Percentiles rank a stretch among this genome's conserved stretches.
These are phyloP conservation scores for Bovichtus variegatus DNA, from an alignment of 2,797 vertebrate genomes.

Conservation along the genomic window DNA sequence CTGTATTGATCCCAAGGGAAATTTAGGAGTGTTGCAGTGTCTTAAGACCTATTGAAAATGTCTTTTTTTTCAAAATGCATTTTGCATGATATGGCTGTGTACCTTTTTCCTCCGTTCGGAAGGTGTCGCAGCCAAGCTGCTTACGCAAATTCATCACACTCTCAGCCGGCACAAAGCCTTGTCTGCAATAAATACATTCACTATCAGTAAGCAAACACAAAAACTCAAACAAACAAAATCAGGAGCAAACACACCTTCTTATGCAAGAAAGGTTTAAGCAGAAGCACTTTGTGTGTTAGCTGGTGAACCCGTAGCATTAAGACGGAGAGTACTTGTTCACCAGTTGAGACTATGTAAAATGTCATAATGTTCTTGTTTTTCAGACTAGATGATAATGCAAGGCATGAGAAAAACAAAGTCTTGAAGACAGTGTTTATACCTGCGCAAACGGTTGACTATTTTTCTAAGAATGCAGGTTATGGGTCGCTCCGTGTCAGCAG, in stretches of 20 bases:
- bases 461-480: slow-evolving; percentile 80
- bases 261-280: neutral
- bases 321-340: neutral
- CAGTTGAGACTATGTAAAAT: slow-evolving; percentile 6
- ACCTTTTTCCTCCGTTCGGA: slow-evolving; percentile 89
- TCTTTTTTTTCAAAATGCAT: neutral
- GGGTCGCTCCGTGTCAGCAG: slow-evolving; percentile 71
- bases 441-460: slow-evolving; percentile 87
- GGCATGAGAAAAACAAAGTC: neutral
- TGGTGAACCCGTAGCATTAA: neutral
- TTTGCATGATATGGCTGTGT: neutral
- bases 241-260: neutral
- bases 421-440: slow-evolving; percentile 66
- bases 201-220: slow-evolving; percentile 23
- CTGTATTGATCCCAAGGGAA: too few relatives aligned
- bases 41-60: neutral
- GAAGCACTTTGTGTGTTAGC: neutral
- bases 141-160: slow-evolving; percentile 87
- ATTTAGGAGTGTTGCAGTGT: neutral
- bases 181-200: slow-evolving; percentile 71
- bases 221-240: slow-evolving; percentile 2
- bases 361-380: slow-evolving; percentile 29
- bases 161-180: slow-evolving; percentile 87
- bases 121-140: slow-evolving; percentile 87
- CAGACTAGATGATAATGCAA: slow-evolving; percentile 8